Evolutionary conservation across 2,888 invertebrate genomes (phyloP).

Genomic region (Timandra comae): DNA sequence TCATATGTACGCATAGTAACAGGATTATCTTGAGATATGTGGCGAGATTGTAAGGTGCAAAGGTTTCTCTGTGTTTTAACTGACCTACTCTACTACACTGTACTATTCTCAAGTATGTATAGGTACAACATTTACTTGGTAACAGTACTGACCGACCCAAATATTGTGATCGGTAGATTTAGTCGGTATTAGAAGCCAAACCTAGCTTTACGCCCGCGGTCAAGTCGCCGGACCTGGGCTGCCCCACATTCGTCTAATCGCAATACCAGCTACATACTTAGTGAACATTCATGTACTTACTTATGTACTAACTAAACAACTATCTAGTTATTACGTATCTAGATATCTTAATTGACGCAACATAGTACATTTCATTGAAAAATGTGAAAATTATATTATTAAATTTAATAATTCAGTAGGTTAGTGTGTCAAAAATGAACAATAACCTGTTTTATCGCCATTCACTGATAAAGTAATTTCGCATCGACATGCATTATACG

Average conservation of each 20-base stretch:
- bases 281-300: slow-evolving; percentile 7
- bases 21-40: slow-evolving; percentile 1
- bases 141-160: slow-evolving; percentile 23
- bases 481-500: slow-evolving; percentile 26
- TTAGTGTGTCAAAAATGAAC: slow-evolving; percentile 30
- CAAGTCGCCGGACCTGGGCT: slow-evolving; percentile 30
- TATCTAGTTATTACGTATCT: no score
- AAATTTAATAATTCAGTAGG: slow-evolving; percentile 19
- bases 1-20: slow-evolving; percentile 10
- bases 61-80: slow-evolving; percentile 2
- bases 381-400: not conserved
- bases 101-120: not conserved
- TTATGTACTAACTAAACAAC: no score
- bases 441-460: slow-evolving; percentile 28
- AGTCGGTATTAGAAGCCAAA: slow-evolving; percentile 27
- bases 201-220: slow-evolving; percentile 26
- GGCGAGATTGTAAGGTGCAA: not conserved
- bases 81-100: slow-evolving; percentile 1
- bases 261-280: slow-evolving; percentile 14
- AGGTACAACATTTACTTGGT: no score
- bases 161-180: slow-evolving; percentile 25
- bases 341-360: no score
- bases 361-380: no score
- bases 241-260: slow-evolving; percentile 35
- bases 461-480: slow-evolving; percentile 34